Conservation (phyloP, 2,113 vertebrate genomes). For the Xiphophorus maculatus region DNA sequence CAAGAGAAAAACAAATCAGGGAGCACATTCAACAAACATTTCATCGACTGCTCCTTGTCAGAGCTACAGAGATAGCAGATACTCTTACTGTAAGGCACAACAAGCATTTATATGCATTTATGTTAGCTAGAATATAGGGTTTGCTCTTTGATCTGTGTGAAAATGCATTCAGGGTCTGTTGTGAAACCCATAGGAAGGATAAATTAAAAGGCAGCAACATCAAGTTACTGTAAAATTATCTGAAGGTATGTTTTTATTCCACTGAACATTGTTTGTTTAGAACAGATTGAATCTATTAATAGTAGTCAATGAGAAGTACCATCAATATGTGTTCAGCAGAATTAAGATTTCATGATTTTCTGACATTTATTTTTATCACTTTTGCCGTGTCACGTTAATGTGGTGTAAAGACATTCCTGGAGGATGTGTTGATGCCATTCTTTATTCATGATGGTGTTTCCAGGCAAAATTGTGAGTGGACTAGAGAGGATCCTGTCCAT, state of each 20-base stretch:
- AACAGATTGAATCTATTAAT: not conserved
- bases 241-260: not conserved
- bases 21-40: slow-evolving; percentile 23
- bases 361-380: too few relatives aligned
- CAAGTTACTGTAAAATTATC: not conserved
- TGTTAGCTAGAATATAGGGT: slow-evolving; percentile 1
- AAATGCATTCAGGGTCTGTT: slow-evolving; percentile 7
- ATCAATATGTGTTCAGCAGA: not conserved
- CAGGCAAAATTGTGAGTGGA: not conserved
- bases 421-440: not conserved
- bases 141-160: slow-evolving; percentile 8
- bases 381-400: not conserved
- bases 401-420: not conserved
- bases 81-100: slow-evolving; percentile 31
- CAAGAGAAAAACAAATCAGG: slow-evolving; percentile 43
- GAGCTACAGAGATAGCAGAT: not conserved
- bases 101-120: slow-evolving; percentile 29
- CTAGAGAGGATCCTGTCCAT: not conserved
- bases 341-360: not conserved
- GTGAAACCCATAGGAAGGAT: slow-evolving; percentile 3
- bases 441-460: not conserved
- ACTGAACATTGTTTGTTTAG: not conserved
- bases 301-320: not conserved
- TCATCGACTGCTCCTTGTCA: not conserved
- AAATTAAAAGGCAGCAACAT: not conserved